phyloP scores from a whole-genome alignment of 2,888 invertebrate species.

The Oxyscelio sp. region DNA sequence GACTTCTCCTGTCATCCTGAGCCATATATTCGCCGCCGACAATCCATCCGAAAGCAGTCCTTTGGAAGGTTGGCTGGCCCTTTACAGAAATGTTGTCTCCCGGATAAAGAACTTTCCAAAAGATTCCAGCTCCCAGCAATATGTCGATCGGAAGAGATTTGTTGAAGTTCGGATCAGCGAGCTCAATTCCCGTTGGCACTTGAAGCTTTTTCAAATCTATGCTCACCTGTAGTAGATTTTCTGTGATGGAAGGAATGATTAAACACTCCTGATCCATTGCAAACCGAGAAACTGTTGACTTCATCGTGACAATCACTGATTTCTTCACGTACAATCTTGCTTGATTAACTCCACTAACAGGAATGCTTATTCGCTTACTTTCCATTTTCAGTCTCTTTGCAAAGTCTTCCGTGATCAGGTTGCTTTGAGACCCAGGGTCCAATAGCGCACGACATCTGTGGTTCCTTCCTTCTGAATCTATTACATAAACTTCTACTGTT shows the following conservation, averaged over 20 bases:
- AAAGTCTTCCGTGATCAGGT: slow-evolving; percentile 19
- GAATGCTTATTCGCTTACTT: background rate
- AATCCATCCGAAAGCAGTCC: background rate
- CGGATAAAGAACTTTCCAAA: background rate
- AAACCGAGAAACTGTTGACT: background rate
- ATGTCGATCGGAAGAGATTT: background rate
- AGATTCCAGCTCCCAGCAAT: slow-evolving; percentile 8
- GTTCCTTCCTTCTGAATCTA: slow-evolving; percentile 22
- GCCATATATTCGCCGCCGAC: background rate
- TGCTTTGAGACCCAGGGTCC: slow-evolving; percentile 19
- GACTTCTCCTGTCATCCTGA: too few species aligned
- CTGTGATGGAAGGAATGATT: slow-evolving; percentile 7
- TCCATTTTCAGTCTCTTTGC: background rate
- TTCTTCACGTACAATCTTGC: background rate
- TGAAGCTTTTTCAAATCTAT: background rate
- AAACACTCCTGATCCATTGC: background rate
- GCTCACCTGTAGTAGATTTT: background rate
- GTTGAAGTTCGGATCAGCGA: background rate
- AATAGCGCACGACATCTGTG: slow-evolving; percentile 30
- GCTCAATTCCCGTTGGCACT: slow-evolving; percentile 4
- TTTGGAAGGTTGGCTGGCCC: slow-evolving; percentile 3
- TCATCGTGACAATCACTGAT: background rate
- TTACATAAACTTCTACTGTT: slow-evolving; percentile 10
- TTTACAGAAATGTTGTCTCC: background rate
- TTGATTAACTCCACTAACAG: background rate